phyloP scores from a whole-genome alignment of 2,888 invertebrate genomes.

The Tenthredo mesomela region DNA sequence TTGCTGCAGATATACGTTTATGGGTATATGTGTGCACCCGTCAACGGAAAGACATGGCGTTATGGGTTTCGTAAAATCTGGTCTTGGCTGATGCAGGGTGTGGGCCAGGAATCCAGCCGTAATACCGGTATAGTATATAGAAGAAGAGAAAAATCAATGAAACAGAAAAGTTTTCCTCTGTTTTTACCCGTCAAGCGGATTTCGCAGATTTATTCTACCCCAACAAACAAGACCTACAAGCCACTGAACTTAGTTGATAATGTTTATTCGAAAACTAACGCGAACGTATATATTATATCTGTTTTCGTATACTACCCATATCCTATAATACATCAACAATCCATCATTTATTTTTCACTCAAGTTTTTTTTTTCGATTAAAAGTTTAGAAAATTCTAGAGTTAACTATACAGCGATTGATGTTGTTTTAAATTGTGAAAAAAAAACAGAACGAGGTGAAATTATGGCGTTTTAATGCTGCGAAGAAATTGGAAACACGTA shows the following conservation, averaged over 20 bases:
- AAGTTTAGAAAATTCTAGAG: neutral
- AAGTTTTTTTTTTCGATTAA: neutral
- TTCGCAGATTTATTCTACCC: slow-evolving; percentile 21
- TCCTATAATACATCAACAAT: neutral
- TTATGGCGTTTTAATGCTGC: neutral
- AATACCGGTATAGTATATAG: neutral
- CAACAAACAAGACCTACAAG: neutral
- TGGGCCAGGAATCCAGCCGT: slow-evolving; percentile 4
- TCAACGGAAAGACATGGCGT: slow-evolving; percentile 15
- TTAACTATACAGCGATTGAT: neutral
- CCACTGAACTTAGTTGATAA: neutral
- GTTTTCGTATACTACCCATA: no score
- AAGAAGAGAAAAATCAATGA: slow-evolving; percentile 16
- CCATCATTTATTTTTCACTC: neutral
- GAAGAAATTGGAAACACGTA: neutral
- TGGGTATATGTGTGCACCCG: neutral
- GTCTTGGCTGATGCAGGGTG: neutral
- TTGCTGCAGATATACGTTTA: neutral
- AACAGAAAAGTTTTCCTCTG: slow-evolving; percentile 21
- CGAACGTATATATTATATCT: neutral
- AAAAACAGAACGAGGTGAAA: neutral
- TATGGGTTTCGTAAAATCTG: slow-evolving; percentile 24
- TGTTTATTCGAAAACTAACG: neutral
- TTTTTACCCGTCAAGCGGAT: slow-evolving; percentile 20
- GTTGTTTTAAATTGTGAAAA: neutral